phyloP scores from a whole-genome alignment of 2,888 invertebrate genomes.

The Ptychoptera contaminata region DNA sequence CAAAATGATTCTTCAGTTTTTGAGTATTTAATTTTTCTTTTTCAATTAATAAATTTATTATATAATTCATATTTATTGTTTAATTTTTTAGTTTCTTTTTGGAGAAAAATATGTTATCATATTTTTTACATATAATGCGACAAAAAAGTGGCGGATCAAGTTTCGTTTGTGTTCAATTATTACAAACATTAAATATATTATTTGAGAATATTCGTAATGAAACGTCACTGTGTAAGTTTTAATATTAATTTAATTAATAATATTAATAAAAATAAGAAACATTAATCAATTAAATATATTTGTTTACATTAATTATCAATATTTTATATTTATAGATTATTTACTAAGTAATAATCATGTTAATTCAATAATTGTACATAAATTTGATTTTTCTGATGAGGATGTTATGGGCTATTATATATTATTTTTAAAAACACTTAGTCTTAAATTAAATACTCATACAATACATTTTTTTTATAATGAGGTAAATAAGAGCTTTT shows the following conservation, averaged over 20 bases:
- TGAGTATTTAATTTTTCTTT: conserved; percentile 57
- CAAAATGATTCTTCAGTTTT: conserved; percentile 99
- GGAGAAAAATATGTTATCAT: conserved; percentile 98
- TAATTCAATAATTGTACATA: conserved; percentile 97
- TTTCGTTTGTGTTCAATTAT: conserved; percentile 91
- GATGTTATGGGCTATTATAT: conserved; percentile 99
- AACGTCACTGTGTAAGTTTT: conserved; percentile 88
- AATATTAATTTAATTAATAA: not conserved
- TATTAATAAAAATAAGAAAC: too few relatives aligned
- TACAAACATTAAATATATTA: conserved; percentile 95
- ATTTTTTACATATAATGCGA: conserved; percentile 92
- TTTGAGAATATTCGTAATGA: conserved; percentile 99
- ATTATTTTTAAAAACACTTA: conserved; percentile 95
- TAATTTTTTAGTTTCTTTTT: conserved; percentile 78
- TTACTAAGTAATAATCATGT: conserved; percentile 98
- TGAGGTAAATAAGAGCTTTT: conserved; percentile 46
- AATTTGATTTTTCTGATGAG: conserved; percentile 99
- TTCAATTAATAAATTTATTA: conserved; percentile 3
- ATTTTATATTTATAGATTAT: conserved; percentile 66
- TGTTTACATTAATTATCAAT: conserved; percentile 8
- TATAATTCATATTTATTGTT: not conserved
- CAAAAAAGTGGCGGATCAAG: conserved; percentile 89
- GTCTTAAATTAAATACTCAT: conserved; percentile 90
- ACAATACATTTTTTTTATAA: conserved; percentile 99
- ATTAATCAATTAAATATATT: too few relatives aligned